Conservation (phyloP, 2,113 vertebrate species). For the Cebus imitator region DNA sequence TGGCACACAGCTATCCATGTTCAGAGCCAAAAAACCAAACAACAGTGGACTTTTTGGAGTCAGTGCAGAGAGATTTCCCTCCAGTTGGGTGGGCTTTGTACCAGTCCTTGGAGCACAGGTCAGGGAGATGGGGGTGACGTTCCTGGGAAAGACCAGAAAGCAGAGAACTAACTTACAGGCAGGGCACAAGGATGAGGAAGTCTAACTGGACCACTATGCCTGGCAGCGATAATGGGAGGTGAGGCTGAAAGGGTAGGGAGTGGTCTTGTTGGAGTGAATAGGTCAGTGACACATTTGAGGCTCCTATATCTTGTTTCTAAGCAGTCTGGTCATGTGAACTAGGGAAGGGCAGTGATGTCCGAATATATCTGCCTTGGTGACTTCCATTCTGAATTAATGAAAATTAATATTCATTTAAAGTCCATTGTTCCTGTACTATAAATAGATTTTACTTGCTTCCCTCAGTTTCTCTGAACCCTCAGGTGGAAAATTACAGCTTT, state of each 20-base stretch:
- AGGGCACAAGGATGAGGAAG: not conserved
- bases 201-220: not conserved
- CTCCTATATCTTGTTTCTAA: not conserved
- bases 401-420: conserved; percentile 18
- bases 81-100: not conserved
- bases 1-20: not conserved
- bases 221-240: not conserved
- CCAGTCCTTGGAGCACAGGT: not conserved
- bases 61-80: not conserved
- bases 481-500: conserved; percentile 48
- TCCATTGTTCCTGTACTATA: not conserved
- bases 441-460: conserved; percentile 2
- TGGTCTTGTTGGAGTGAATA: not conserved
- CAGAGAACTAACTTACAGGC: not conserved
- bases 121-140: not conserved
- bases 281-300: not conserved
- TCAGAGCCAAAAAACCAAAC: not conserved
- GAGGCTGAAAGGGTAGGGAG: not conserved
- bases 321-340: not conserved
- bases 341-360: not conserved
- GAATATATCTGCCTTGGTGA: not conserved
- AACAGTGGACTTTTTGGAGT: not conserved
- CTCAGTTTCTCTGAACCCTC: conserved; percentile 37
- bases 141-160: not conserved
- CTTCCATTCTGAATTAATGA: conserved; percentile 24